A percentile compares a stretch with the other conserved stretches of the same genome.
Evolutionary conservation across 2,113 vertebrate species (phyloP).

Genomic region (Antennarius striatus): DNA sequence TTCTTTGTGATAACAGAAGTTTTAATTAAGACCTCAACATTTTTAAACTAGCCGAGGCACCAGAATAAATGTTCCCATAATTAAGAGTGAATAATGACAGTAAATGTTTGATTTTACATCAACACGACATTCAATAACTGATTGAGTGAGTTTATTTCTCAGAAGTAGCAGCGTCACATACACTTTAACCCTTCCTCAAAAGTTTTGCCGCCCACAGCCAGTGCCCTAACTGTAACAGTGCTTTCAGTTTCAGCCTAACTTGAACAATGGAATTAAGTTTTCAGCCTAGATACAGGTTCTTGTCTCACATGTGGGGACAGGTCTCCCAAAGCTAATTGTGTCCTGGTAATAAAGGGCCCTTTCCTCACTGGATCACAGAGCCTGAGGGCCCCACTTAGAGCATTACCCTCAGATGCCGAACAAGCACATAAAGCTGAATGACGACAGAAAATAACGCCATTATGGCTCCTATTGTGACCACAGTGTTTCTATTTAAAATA

Average conservation of each 20-base stretch:
- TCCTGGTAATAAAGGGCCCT: slow-evolving; percentile 55
- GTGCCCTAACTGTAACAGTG: slow-evolving; percentile 24
- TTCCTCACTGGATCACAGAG: slow-evolving; percentile 51
- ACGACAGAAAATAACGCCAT: slow-evolving; percentile 23
- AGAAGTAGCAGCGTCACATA: slow-evolving; percentile 5
- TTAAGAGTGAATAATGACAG: too few relatives aligned
- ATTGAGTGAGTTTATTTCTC: slow-evolving; percentile 16
- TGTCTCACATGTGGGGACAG: slow-evolving; percentile 50
- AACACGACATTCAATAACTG: slow-evolving; percentile 8
- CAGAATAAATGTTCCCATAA: not conserved
- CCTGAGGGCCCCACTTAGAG: slow-evolving; percentile 49
- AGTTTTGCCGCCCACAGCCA: slow-evolving; percentile 6
- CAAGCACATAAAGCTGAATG: slow-evolving; percentile 39
- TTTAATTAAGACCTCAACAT: not conserved
- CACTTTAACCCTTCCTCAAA: slow-evolving; percentile 36
- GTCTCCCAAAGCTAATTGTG: slow-evolving; percentile 64
- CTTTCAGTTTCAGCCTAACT: slow-evolving; percentile 59
- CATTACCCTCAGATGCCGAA: slow-evolving; percentile 44
- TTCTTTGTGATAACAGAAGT: not conserved
- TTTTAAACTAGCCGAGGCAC: not conserved
- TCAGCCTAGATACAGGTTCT: slow-evolving; percentile 74
- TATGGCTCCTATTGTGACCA: not conserved
- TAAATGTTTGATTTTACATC: slow-evolving; percentile 1
- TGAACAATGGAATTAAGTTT: slow-evolving; percentile 50
- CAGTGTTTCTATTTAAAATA: slow-evolving; percentile 6